phyloP scores from a whole-genome alignment of 2,888 invertebrate species.

The Tachina grossa region DNA sequence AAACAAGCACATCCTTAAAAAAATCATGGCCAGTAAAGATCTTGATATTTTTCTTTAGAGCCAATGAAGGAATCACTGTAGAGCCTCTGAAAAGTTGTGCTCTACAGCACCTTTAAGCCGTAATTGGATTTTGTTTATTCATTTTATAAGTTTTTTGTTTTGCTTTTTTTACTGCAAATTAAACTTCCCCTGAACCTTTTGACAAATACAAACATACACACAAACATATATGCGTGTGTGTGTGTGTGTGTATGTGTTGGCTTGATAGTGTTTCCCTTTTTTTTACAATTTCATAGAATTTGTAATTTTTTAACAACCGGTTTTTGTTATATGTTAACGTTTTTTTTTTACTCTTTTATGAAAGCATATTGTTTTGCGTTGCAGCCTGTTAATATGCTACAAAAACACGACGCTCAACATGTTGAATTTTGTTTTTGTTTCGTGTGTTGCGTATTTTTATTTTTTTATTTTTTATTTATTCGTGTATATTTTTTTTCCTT shows the following conservation, averaged over 20 bases:
- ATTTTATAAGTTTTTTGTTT: no score
- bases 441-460: slow-evolving; percentile 1
- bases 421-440: slow-evolving; percentile 49
- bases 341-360: slow-evolving; percentile 18
- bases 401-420: slow-evolving; percentile 66
- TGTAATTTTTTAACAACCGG: slow-evolving; percentile 52
- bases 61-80: no score
- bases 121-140: no score
- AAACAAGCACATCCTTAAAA: no score
- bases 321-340: background rate
- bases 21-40: no score
- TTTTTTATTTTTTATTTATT: background rate
- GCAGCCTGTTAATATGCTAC: slow-evolving; percentile 63
- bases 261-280: background rate
- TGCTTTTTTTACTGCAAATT: background rate
- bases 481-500: background rate
- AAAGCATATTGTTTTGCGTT: slow-evolving; percentile 30
- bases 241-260: background rate
- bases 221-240: no score
- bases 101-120: no score
- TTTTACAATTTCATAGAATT: slow-evolving; percentile 63
- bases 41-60: no score
- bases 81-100: no score
- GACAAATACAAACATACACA: background rate
- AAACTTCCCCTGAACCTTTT: background rate